Evolutionary conservation across 2,113 vertebrate genomes (phyloP).

Genomic region (Cyprichromis sp.): DNA sequence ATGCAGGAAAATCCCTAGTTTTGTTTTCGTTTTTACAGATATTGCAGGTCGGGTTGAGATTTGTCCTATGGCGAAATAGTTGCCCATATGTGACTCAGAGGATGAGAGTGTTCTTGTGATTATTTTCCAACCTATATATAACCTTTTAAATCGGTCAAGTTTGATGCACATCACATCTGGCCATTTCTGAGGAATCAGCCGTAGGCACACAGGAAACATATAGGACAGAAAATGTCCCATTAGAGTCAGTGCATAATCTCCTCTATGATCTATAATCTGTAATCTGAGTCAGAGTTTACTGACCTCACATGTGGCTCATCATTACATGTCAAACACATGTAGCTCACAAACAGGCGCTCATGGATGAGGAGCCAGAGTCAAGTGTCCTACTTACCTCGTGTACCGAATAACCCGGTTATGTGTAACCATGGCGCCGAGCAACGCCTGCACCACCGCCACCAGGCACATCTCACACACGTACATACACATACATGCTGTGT

Average conservation of each 20-base stretch:
- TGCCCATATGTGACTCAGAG: neutral
- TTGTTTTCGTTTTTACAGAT: neutral
- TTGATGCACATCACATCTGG: neutral
- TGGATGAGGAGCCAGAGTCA: slow-evolving; percentile 11
- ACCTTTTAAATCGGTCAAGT: neutral
- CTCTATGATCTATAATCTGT: neutral
- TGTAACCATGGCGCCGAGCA: slow-evolving; percentile 14
- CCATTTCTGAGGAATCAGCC: neutral
- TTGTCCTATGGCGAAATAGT: neutral
- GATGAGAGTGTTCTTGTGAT: neutral
- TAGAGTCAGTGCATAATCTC: neutral
- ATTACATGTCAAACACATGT: neutral
- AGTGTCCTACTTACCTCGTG: slow-evolving; percentile 48
- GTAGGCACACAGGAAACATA: neutral
- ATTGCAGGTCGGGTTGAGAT: neutral
- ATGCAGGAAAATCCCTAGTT: neutral
- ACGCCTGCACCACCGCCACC: neutral
- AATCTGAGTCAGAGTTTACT: neutral
- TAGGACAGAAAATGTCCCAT: neutral
- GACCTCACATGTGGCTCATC: neutral
- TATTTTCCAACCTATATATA: neutral
- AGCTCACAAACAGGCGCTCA: neutral
- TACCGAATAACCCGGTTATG: slow-evolving; percentile 42
- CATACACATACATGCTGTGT: neutral
- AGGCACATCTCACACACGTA: neutral